Evolutionary conservation across 2,888 invertebrate species (phyloP), one percentile per base, ranked within the genome.

Genomic region (Clanis bilineata): DNA sequence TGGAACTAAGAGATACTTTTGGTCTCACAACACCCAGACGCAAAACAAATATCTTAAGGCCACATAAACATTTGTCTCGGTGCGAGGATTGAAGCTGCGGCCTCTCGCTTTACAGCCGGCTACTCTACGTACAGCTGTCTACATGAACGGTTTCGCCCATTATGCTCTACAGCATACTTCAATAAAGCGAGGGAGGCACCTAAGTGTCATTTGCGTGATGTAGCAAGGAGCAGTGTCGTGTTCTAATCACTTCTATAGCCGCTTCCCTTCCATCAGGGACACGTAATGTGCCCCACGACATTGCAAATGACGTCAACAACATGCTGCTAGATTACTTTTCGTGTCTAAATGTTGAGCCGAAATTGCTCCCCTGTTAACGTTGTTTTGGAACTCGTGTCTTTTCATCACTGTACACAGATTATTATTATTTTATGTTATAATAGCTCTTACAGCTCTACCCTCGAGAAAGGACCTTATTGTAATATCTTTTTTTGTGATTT

Each of bases 241-340:
- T 58, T 51, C 39, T 58, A 47, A 58, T 58, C 58, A 23, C 36
- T 47, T 38, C 51, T 38, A 58, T 51, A 39, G 51, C 25, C 41
- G 23, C 25, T 10, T 58, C 18, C 12, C 39, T 51, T 2, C 25
- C 58, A 51, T 6, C 18, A 51, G 58, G 51, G 58, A 38, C 38
- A 2, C 39, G 47, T 62, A 60, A 63, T 51, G 45, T 55, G 39
- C 39, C 56, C 28, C 51, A 9, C 51, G 51, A 51, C 51, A 54
- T 57, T 36, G 41, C 57, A 64, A 66, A 69, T 61, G 59, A 62
- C 56, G 32, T 25, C 23, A 56, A 15, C 47, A 55, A 57, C 64
- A 69, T 62, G 66, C 64, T 64, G 36, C 61, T 62, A 65, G 57
- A 69, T 69, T 69, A 68, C 69, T 68, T 66, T 69, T 64, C 61